A percentile compares a stretch with the other conserved stretches of the same genome.
Conservation (phyloP, 2,797 vertebrate genomes). For the Eidolon dupreanum region DNA sequence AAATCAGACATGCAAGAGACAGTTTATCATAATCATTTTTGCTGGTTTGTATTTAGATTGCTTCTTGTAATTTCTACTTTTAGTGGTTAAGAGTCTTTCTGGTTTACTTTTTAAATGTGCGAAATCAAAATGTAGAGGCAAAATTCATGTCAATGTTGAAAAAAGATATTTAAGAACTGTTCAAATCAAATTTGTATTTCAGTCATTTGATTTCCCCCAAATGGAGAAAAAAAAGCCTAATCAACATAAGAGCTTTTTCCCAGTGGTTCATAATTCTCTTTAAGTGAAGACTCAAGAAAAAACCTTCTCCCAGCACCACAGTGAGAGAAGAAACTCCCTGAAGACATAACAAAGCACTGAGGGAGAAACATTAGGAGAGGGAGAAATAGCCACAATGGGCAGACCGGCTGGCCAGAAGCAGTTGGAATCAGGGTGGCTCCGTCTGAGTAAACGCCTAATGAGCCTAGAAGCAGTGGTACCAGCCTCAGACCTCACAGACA, state of each 20-base stretch:
- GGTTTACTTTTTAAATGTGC: conserved; percentile 61
- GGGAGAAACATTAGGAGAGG: not conserved
- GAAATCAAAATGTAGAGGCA: conserved; percentile 70
- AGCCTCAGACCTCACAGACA: not conserved
- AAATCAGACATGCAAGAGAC: conserved; percentile 69
- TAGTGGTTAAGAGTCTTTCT: conserved; percentile 57
- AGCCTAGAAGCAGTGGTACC: not conserved
- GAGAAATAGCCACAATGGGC: not conserved
- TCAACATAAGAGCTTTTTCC: conserved; percentile 68
- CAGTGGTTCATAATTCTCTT: conserved; percentile 67
- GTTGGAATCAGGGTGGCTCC: not conserved
- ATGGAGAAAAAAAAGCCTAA: conserved; percentile 66
- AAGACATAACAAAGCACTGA: conserved; percentile 16
- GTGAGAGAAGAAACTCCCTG: conserved; percentile 27
- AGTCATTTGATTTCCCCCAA: conserved; percentile 76
- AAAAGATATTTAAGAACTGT: conserved; percentile 69
- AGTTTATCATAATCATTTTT: conserved; percentile 65
- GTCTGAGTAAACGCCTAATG: conserved; percentile 20
- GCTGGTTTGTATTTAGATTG: conserved; percentile 69
- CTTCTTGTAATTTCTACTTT: conserved; percentile 65
- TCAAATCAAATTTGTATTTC: conserved; percentile 79
- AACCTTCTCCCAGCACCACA: not conserved
- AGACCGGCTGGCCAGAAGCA: not conserved
- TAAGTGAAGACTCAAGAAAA: conserved; percentile 66
- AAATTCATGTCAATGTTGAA: conserved; percentile 68